Percentiles rank a stretch among this genome's conserved stretches.
Conservation (phyloP, 2,888 invertebrate species). For the Agrochola macilenta region DNA sequence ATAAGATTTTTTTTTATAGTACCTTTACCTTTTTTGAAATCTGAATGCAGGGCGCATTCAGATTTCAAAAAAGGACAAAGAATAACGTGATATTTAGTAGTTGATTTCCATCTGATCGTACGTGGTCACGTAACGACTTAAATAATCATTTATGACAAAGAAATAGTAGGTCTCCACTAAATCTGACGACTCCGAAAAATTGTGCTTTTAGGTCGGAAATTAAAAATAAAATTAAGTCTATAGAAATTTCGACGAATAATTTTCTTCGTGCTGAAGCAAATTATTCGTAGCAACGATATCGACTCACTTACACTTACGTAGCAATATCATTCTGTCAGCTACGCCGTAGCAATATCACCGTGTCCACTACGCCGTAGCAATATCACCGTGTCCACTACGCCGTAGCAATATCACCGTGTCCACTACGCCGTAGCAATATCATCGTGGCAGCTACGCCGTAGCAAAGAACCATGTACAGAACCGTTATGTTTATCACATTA, state of each 20-base stretch:
- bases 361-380: neutral
- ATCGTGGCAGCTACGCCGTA: neutral
- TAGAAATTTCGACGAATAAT: too few species aligned
- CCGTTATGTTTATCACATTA: too few species aligned
- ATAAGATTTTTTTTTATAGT: too few species aligned
- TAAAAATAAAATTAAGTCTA: too few species aligned
- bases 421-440: neutral
- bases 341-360: conserved; percentile 19
- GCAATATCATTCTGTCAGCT: neutral
- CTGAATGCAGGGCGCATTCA: too few species aligned
- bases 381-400: neutral
- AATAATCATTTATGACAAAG: neutral
- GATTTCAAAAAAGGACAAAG: neutral
- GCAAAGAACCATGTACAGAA: neutral
- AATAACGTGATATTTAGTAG: neutral
- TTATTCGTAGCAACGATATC: conserved; percentile 6
- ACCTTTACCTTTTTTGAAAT: too few species aligned
- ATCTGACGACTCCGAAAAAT: neutral
- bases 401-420: neutral
- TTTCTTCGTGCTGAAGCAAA: too few species aligned
- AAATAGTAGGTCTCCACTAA: too few species aligned
- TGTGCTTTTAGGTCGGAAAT: neutral
- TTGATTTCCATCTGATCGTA: neutral
- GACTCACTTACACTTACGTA: conserved; percentile 14
- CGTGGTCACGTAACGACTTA: neutral